A percentile compares a stretch with the other conserved stretches of the same genome.
These are phyloP conservation scores for Adelosebastes latens DNA, from an alignment of 2,797 vertebrate genomes.

Conservation along the genomic window DNA sequence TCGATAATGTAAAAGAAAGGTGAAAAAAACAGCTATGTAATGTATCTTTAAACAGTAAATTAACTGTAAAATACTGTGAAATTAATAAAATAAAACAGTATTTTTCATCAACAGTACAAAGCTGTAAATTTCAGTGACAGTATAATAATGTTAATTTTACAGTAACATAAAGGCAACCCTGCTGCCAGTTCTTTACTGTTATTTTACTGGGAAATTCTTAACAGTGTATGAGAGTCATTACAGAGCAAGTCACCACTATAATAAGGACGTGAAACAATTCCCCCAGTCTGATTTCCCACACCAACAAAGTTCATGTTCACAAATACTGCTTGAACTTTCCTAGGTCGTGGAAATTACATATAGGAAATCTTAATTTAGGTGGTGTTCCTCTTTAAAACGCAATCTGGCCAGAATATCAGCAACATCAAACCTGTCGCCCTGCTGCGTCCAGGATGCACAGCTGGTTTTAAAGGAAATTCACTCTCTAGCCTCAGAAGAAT, in stretches of 20 bases:
- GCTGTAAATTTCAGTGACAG: too few relatives aligned
- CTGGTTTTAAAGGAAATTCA: conserved; percentile 48
- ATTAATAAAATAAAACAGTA: too few relatives aligned
- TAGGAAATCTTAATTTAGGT: neutral
- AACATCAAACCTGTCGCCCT: conserved; percentile 36
- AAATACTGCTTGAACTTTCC: neutral
- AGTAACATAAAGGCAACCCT: too few relatives aligned
- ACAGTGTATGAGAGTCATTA: neutral
- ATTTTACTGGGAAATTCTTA: too few relatives aligned
- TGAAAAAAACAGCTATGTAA: too few relatives aligned
- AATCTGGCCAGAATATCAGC: neutral
- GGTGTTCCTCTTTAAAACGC: neutral
- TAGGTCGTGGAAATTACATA: neutral
- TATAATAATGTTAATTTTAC: too few relatives aligned
- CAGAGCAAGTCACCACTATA: neutral
- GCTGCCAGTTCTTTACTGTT: too few relatives aligned
- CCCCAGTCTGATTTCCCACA: neutral
- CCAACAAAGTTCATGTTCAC: neutral
- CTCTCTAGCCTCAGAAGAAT: conserved; percentile 61
- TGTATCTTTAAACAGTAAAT: too few relatives aligned
- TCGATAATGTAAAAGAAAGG: too few relatives aligned
- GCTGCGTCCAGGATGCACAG: conserved; percentile 47
- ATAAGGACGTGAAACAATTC: neutral
- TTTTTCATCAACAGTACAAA: too few relatives aligned
- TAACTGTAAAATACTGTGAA: too few relatives aligned